These are phyloP conservation scores for Boulengeromyrus knoepffleri DNA, from an alignment of 2,113 vertebrate species.

Conservation along the genomic window DNA sequence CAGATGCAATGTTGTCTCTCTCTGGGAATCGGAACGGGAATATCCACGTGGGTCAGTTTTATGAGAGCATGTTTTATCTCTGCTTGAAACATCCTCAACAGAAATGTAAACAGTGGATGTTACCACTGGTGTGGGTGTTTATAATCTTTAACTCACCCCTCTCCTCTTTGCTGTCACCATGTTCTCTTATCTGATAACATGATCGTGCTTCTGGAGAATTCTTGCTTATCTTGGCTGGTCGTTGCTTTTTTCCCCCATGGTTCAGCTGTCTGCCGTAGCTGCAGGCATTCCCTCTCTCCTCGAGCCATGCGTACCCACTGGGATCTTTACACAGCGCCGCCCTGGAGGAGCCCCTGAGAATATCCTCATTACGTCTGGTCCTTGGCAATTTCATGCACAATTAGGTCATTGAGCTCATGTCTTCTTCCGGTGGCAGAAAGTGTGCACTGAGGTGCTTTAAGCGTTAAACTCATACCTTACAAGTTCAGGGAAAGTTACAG, in stretches of 20 bases:
- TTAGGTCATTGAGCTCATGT: neutral
- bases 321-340: neutral
- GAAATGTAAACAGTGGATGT: conserved; percentile 30
- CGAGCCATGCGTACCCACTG: neutral
- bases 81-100: conserved; percentile 39
- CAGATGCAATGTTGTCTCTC: conserved; percentile 16
- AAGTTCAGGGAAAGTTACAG: neutral
- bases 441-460: neutral
- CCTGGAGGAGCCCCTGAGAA: neutral
- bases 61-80: conserved; percentile 34
- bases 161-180: conserved; percentile 20
- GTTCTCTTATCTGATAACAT: conserved; percentile 19
- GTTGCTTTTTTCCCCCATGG: conserved; percentile 21
- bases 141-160: conserved; percentile 17
- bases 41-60: conserved; percentile 39
- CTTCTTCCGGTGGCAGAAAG: neutral
- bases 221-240: conserved; percentile 32
- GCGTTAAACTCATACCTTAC: neutral
- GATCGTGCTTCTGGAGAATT: conserved; percentile 5
- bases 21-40: conserved; percentile 26
- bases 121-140: conserved; percentile 30
- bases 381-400: neutral
- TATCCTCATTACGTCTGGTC: neutral
- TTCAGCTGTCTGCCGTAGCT: neutral
- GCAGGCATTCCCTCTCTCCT: neutral